Base-by-base conservation (phyloP, 2,113 vertebrate genomes). In the Ptilonorhynchus violaceus region DNA sequence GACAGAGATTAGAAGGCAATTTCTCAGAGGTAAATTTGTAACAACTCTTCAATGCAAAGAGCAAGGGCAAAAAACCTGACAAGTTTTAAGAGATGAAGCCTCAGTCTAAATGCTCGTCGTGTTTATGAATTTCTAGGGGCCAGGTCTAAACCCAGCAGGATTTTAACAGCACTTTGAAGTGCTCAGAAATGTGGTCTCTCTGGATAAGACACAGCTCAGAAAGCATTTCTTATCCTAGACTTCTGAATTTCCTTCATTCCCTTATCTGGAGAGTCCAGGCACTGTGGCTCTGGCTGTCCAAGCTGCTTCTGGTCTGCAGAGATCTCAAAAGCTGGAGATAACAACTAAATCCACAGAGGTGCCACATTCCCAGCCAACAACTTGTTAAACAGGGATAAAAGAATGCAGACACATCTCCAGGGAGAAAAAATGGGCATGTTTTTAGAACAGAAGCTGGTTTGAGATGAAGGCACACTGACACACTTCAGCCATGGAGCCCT, bases 241-340 rank as follows among this genome's bases (percentile, higher is more conserved):
- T 85, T 83, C 17, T 41, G 75, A 64, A 78, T 90, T 92, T 42
- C 58, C 63, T 62, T 56, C 25, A 1, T 27, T 68, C 80, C 37
- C 67, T 85, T 93, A 88, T 88, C 91, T 73, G 67, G 15, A 52
- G 19, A 69, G 64, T 10, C 30, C 84, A 93, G 85, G 42, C 44
- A 13, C 49, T 1, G 15, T 22, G 12, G 68, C 72, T 83, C 15
- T 15, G 59, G 72, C 76, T 83, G 58, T 10, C 79, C 63, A 59
- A 8, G 35, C 82, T 67, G 78, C 67, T 60, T 15, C 74, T 79
- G 53, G 14, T 14, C 74, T 20, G 37, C 75, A 72, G 25, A 88
- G 53, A 60, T 39, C 78, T 60, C 70, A 10, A 12, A 60, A 76
- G 59, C 11, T 41, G 63, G 9, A 15, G 68, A 53, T 30, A 92